Base-by-base conservation (phyloP, 2,888 invertebrate species). In the Marasmarcha lunaedactyla region DNA sequence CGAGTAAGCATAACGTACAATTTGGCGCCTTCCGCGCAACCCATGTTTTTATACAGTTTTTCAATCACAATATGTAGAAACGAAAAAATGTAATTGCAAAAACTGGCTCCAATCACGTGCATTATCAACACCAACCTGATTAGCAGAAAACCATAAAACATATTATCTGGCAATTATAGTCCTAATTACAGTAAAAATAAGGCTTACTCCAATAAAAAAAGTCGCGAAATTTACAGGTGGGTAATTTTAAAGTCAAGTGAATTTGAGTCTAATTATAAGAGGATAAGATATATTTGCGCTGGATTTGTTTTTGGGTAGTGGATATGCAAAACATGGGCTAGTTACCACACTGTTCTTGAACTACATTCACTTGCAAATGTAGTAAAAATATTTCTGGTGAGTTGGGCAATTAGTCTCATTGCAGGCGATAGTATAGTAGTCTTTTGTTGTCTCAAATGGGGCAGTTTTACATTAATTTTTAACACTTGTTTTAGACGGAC, bases 281-380 rank as follows among this genome's bases (percentile, higher is more conserved):
- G 3, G 30, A n/a, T 30, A 30, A 30, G 30, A 30, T 9, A n/a
- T 30, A 30, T n/a, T 30, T 9, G 9, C 2, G 11, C 3, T 30
- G 30, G 4, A 30, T n/a, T 30, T 20, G n/a, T n/a, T 9, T 11
- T 30, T 30, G 30, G 30, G 34, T 4, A 12, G 12, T 13, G 12
- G 54, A 58, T 62, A 66, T 63, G 65, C 62, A 64, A 61, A 65
- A 55, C 48, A 34, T 14, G 40, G 45, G 36, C 20, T 46, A 49
- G 59, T 56, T 71, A 62, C 66, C 55, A 62, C 63, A 71, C 51
- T 50, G 46, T 41, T 65, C 68, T 66, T 68, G 64, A 63, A 64
- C 70, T 70, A 70, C 66, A 65, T 69, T 66, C 63, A 59, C 65
- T 62, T 48, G 57, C 62, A 51, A 57, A 57, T 56, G 57, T 52